These are phyloP conservation scores for Cactoblastis cactorum DNA, from an alignment of 2,888 invertebrate species.

Conservation along the genomic window DNA sequence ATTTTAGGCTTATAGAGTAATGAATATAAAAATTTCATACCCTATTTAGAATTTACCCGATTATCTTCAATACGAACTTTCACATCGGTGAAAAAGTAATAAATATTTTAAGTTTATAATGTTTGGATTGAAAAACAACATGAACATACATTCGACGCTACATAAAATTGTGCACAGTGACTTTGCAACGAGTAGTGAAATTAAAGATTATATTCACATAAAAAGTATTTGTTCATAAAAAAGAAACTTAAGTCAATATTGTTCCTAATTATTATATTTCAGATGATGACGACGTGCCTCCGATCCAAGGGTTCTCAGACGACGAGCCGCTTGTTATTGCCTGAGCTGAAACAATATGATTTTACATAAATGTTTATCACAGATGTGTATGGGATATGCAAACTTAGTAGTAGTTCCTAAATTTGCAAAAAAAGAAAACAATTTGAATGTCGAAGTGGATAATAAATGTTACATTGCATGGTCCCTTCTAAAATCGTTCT, in stretches of 20 bases:
- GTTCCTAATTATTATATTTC: constrained; percentile 29
- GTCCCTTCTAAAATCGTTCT: not conserved
- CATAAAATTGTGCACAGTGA: too few species aligned
- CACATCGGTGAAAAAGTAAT: too few species aligned
- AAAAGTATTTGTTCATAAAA: not conserved
- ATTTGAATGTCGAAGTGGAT: too few species aligned
- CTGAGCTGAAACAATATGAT: constrained; percentile 67
- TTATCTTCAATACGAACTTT: too few species aligned
- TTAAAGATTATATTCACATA: not conserved
- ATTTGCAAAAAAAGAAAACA: not conserved
- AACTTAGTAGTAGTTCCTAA: not conserved
- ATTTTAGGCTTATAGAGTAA: too few species aligned
- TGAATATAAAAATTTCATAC: too few species aligned
- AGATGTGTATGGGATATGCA: not conserved
- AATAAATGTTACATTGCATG: too few species aligned
- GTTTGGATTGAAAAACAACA: too few species aligned
- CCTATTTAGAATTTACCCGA: too few species aligned
- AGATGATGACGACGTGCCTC: constrained; percentile 92
- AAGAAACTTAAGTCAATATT: not conserved
- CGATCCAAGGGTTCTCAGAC: constrained; percentile 94
- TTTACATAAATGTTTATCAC: constrained; percentile 7
- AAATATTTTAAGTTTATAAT: too few species aligned
- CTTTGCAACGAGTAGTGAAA: too few species aligned
- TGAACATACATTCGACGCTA: too few species aligned
- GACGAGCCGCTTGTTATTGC: constrained; percentile 96